Evolutionary conservation across 2,113 vertebrate genomes (phyloP), one percentile per base, ranked within the genome.

Genomic region (Oreocharis arfaki): DNA sequence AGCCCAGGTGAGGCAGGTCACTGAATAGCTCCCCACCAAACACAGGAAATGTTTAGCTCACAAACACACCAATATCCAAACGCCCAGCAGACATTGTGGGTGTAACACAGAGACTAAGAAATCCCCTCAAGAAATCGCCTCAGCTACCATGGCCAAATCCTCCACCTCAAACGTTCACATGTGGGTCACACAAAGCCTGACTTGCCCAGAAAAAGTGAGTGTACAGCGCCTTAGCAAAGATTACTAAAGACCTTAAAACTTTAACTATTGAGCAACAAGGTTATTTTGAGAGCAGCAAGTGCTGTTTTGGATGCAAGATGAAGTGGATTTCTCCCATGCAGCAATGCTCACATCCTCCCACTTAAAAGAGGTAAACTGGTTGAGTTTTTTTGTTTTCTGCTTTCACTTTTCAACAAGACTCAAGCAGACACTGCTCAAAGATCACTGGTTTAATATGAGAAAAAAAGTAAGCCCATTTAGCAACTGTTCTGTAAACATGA

Each of bases 41-140:
- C 61, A 28, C 0, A 0, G 24, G 28, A 30, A 44, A 42, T 13
- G 32, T 6, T 41, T 49, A 50, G 9, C 68, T 55, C 50, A 77
- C 59, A 42, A 37, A 39, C 7, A 11, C 7, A 9, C 23, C 24
- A 7, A 19, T 16, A 30, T 3, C 33, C 80, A 35, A 83, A 28
- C 0, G 3, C 18, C 11, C 13, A 4, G 22, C 0, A 73, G 24
- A n/a, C 42, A 33, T 3, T 42, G 16, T 4, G 14, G 30, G 24
- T 35, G 9, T 9, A 50, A 8, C 50, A 56, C 1, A 10, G 35
- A 69, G 50, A 69, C 27, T 57, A 78, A 63, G 37, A 41, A 87
- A 55, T 21, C 10, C 4, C 35, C 26, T 61, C 39, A 41, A 75
- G 16, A 30, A 59, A 59, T 35, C 56, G n/a, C 57, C 46, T 56